Evolutionary conservation across 2,888 invertebrate species (phyloP), one percentile per base, ranked within the genome.

Genomic region (Eupithecia insigniata): DNA sequence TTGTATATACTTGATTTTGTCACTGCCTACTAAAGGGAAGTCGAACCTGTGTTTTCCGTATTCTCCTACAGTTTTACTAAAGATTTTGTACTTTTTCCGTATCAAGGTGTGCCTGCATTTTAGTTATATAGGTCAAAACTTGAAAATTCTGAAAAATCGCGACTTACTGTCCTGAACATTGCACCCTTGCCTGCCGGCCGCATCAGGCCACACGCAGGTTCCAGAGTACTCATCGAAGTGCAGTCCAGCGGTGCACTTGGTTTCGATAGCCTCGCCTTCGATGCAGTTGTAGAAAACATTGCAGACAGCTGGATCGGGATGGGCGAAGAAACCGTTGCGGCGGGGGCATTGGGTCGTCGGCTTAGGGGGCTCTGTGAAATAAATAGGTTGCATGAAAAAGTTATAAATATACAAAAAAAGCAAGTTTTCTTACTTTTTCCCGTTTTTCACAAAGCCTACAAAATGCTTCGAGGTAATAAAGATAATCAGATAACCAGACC

Each of bases 201-300:
- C 91, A 74, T 96, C 97, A 5, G 98, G 98, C 98, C 98, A 98
- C 69, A 98, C 98, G 87, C 98, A 98, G 69, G 97, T 98, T 71
- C 98, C 98, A 61, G 96, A 96, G 92, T 96, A 97, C 89, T 98
- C 98, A 86, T 98, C 98, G 90, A 98, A 98, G 92, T 98, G 97
- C 58, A 98, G 95, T 36, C 98, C 98, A 78, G 96, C 96, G n/a
- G 98, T 97, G 89, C 98, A 98, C 80, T 96, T 96, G 84, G 96
- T 96, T 88, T 97, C 97, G 69, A 95, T 96, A 67, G 96, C 95
- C 36, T 97, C 97, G 68, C 98, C 98, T 78, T 98, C 97, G 84
- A 98, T 97, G 89, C 98, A 98, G 92, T 98, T 98, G 95, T 95
- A 97, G 95, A 98, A 98, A 78, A 97, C 90, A 89, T 98, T 97